phyloP scores from a whole-genome alignment of 2,888 invertebrate species.

The Eupithecia dodoneata region DNA sequence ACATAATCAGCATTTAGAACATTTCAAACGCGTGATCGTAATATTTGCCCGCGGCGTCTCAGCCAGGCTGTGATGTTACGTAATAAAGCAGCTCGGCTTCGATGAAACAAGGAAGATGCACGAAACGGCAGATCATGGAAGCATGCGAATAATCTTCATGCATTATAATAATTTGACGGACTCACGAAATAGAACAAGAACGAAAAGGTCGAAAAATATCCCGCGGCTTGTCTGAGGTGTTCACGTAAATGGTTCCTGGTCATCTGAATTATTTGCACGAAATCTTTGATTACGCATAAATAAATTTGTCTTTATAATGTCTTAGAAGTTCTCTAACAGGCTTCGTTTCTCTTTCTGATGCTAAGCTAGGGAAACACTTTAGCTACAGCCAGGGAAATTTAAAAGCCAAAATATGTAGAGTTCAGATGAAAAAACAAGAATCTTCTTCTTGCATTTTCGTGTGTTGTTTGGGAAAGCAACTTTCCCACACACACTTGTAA shows the following conservation, averaged over 20 bases:
- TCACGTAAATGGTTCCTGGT: not conserved
- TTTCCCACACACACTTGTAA: not conserved
- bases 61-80: constrained; percentile 14
- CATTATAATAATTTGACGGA: constrained; percentile 32
- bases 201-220: constrained; percentile 17
- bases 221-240: not conserved
- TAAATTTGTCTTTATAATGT: not conserved
- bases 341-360: not conserved
- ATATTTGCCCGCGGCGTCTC: constrained; percentile 7
- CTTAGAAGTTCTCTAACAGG: not conserved
- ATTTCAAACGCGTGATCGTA: constrained; percentile 1
- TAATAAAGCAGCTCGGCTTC: constrained; percentile 14
- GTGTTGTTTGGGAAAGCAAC: not conserved
- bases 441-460: not conserved
- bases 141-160: constrained; percentile 29
- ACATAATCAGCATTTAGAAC: not conserved
- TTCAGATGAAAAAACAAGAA: not conserved
- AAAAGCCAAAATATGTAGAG: not conserved
- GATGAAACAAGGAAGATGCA: not conserved
- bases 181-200: not conserved
- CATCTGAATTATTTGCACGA: constrained; percentile 1
- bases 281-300: not conserved
- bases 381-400: not conserved
- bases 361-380: not conserved
- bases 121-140: not conserved